These are phyloP conservation scores for Drosophila tristis DNA, from an alignment of 1,140 invertebrate genomes.

Conservation along the genomic window DNA sequence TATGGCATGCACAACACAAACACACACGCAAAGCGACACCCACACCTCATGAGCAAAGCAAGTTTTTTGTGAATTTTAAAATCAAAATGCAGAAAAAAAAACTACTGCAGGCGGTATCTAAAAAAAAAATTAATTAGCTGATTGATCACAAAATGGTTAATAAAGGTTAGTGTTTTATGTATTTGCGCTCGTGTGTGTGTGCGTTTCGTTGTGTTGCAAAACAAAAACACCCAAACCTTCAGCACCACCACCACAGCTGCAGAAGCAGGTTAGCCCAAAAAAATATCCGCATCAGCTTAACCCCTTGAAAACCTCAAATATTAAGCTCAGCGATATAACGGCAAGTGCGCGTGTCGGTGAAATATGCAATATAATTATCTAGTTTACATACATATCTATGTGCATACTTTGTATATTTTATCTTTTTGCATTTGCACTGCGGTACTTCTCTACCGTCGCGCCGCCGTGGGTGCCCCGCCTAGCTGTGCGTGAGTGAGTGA, in stretches of 20 bases:
- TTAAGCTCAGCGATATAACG: constrained; percentile 33
- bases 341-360: constrained; percentile 10
- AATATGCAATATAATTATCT: constrained; percentile 9
- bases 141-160: constrained; percentile 11
- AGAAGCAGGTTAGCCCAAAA: no score
- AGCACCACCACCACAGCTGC: no score
- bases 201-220: constrained; percentile 28
- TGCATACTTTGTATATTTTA: background rate
- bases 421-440: background rate
- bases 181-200: background rate
- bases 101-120: background rate
- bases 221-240: constrained; percentile 41
- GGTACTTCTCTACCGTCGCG: no score
- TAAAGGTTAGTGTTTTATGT: constrained; percentile 5
- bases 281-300: no score
- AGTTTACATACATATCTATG: constrained; percentile 9
- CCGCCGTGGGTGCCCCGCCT: no score
- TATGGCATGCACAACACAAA: constrained; percentile 22
- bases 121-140: background rate
- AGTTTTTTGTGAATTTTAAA: constrained; percentile 2
- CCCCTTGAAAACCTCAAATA: no score
- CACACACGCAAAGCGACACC: background rate
- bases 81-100: constrained; percentile 5
- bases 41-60: constrained; percentile 16
- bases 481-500: no score